A percentile compares a stretch with the other conserved stretches of the same genome.
Evolutionary conservation across 2,113 vertebrate species (phyloP).

Genomic region (Rhinoptilus africanus): DNA sequence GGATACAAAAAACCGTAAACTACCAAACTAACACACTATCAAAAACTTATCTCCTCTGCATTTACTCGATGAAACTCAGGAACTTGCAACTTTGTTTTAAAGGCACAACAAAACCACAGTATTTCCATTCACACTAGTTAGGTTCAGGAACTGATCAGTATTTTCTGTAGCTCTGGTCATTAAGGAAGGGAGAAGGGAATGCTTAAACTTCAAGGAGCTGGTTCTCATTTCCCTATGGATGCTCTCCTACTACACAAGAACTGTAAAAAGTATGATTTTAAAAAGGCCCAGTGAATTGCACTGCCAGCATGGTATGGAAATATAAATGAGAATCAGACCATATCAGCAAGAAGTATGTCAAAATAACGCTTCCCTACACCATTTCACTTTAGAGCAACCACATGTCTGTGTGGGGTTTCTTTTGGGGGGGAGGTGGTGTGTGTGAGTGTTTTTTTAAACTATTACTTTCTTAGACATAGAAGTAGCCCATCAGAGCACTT

Average conservation of each 20-base stretch:
- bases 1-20: neutral
- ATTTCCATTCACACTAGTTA: neutral
- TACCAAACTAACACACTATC: neutral
- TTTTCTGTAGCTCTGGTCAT: neutral
- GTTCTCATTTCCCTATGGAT: neutral
- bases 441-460: neutral
- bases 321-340: neutral
- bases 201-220: neutral
- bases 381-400: neutral
- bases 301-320: neutral
- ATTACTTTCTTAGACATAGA: neutral
- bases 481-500: neutral
- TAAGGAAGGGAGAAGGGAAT: neutral
- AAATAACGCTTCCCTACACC: neutral
- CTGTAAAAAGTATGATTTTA: accelerated
- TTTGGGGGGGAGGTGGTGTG: too few species aligned
- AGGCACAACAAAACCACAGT: neutral
- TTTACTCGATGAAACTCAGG: neutral
- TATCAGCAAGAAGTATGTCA: neutral
- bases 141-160: neutral
- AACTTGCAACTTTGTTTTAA: neutral
- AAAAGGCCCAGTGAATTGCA: neutral
- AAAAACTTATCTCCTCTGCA: neutral
- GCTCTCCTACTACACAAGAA: neutral
- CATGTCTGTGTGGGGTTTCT: accelerated